Evolutionary conservation across 2,888 invertebrate species (phyloP).

Genomic region (Lycophotia porphyrea): DNA sequence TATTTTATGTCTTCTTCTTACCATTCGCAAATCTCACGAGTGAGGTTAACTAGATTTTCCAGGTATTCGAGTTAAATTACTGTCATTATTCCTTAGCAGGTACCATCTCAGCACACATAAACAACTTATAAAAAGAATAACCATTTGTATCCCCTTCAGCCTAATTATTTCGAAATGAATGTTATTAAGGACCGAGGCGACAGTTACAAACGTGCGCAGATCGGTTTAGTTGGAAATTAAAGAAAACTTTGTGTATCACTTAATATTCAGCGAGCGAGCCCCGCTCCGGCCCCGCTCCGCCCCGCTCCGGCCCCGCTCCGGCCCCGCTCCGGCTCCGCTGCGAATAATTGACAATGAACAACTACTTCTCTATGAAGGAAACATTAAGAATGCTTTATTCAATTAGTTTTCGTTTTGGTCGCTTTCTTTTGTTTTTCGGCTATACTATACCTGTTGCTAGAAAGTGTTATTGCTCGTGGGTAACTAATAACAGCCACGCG

Average conservation of each 20-base stretch:
- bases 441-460: background rate
- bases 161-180: conserved; percentile 44
- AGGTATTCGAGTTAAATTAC: background rate
- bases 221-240: conserved; percentile 51
- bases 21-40: background rate
- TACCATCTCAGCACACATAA: conserved; percentile 17
- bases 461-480: background rate
- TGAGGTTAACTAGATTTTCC: background rate
- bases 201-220: conserved; percentile 44
- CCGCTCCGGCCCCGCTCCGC: background rate
- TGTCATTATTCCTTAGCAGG: background rate
- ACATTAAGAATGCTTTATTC: conserved; percentile 9
- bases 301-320: background rate
- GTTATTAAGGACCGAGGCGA: conserved; percentile 36
- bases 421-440: background rate
- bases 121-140: conserved; percentile 1
- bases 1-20: background rate
- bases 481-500: background rate
- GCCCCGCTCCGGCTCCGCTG: background rate
- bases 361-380: conserved; percentile 12
- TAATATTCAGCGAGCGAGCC: conserved; percentile 48
- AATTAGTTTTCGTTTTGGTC: conserved; percentile 15
- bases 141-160: conserved; percentile 13
- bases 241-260: conserved; percentile 57
- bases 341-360: conserved; percentile 28